These are phyloP conservation scores for Glomeris marginata DNA, from an alignment of 2,888 invertebrate genomes.

Conservation along the genomic window DNA sequence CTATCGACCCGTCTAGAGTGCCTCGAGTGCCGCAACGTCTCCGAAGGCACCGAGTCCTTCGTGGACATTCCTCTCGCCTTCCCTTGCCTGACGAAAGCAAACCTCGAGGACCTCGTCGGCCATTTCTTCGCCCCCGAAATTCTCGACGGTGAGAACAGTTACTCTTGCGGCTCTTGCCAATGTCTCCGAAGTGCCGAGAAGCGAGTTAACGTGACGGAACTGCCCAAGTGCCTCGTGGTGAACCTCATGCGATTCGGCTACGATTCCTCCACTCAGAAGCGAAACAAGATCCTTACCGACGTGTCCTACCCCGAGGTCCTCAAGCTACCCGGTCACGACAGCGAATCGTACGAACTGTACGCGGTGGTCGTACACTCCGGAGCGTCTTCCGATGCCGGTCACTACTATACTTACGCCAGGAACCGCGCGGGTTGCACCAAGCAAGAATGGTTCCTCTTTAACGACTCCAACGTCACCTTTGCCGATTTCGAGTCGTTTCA, in stretches of 20 bases:
- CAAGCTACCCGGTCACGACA: slow-evolving; percentile 20
- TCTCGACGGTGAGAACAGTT: slow-evolving; percentile 64
- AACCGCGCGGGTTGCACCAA: slow-evolving; percentile 7
- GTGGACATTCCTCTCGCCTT: slow-evolving; percentile 45
- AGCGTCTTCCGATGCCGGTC: slow-evolving; percentile 65
- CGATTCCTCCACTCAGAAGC: slow-evolving; percentile 50
- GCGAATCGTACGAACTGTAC: slow-evolving; percentile 36
- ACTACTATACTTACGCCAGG: slow-evolving; percentile 65
- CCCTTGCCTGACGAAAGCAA: slow-evolving; percentile 17
- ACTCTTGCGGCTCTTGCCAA: slow-evolving; percentile 61
- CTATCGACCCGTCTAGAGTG: slow-evolving; percentile 59
- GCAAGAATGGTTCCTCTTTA: slow-evolving; percentile 55
- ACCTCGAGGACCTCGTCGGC: slow-evolving; percentile 53
- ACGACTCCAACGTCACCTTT: slow-evolving; percentile 51
- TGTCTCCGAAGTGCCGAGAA: slow-evolving; percentile 60
- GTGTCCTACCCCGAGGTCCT: slow-evolving; percentile 28
- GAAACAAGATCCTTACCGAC: slow-evolving; percentile 57
- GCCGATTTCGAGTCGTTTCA: slow-evolving; percentile 26
- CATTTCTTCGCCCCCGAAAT: slow-evolving; percentile 63
- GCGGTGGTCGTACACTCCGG: slow-evolving; percentile 76
- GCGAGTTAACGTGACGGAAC: slow-evolving; percentile 48
- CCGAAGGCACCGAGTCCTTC: slow-evolving; percentile 59
- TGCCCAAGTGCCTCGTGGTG: slow-evolving; percentile 61
- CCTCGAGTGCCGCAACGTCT: slow-evolving; percentile 51
- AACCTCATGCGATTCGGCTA: slow-evolving; percentile 67